Conservation (phyloP, 92 coral and sea anemone species). For the Parazoanthus swiftii region DNA sequence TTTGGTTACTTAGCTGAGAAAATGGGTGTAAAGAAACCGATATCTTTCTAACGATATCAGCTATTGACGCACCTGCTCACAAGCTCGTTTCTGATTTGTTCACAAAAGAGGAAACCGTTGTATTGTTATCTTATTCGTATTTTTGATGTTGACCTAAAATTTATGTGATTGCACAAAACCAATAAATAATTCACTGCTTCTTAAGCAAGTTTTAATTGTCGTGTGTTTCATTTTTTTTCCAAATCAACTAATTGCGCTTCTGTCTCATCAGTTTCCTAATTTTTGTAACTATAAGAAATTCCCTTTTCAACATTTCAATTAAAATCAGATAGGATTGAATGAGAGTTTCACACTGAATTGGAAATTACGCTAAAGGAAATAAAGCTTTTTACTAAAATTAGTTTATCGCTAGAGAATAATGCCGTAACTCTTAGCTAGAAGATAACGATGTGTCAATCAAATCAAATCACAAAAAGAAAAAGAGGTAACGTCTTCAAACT, state of each 20-base stretch:
- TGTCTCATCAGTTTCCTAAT: not conserved
- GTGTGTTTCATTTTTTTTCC: not conserved
- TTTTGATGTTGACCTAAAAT: not conserved
- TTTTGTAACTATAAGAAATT: not conserved
- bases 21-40: slow-evolving; percentile 18
- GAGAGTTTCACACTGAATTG: not conserved
- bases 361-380: not conserved
- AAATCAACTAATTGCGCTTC: not conserved
- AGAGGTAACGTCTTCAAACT: not conserved
- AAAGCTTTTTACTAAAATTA: not conserved
- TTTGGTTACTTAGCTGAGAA: not conserved
- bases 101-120: not conserved
- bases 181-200: not conserved
- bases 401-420: not conserved
- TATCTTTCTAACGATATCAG: not conserved
- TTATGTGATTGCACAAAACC: not conserved
- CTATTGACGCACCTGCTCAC: slow-evolving; percentile 12
- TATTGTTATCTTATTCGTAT: not conserved
- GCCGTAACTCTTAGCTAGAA: not conserved
- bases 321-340: not conserved
- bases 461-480: no score
- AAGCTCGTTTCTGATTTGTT: slow-evolving; percentile 3
- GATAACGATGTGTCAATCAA: not conserved
- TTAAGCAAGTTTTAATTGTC: slow-evolving; percentile 4
- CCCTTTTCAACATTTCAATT: not conserved